Conservation (phyloP, 2,888 invertebrate genomes). For the Microctonus brassicae region DNA sequence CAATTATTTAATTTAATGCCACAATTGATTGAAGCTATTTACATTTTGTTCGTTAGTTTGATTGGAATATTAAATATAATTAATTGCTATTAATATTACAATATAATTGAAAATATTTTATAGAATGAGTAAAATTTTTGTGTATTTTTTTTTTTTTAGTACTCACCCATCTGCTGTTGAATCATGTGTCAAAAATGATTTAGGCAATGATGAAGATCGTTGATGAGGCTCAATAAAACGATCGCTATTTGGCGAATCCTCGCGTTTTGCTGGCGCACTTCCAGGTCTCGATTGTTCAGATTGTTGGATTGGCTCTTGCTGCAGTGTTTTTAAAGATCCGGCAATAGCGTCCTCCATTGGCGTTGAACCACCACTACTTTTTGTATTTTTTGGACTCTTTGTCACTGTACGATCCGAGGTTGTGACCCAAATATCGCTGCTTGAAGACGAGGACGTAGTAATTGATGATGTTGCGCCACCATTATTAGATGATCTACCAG, state of each 20-base stretch:
- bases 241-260: slow-evolving; percentile 52
- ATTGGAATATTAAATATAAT: no score
- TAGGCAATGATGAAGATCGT: slow-evolving; percentile 70
- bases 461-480: slow-evolving; percentile 60
- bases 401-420: slow-evolving; percentile 71
- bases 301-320: slow-evolving; percentile 63
- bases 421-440: slow-evolving; percentile 73
- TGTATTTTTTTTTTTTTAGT: background rate
- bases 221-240: slow-evolving; percentile 66
- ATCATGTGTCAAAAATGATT: slow-evolving; percentile 70
- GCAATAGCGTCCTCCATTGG: slow-evolving; percentile 70
- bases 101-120: no score
- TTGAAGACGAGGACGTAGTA: slow-evolving; percentile 72
- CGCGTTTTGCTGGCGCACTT: slow-evolving; percentile 71
- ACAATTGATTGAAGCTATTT: no score
- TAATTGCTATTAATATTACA: no score
- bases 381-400: slow-evolving; percentile 70
- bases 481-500: slow-evolving; percentile 55
- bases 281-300: slow-evolving; percentile 71
- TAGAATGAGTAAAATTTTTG: no score
- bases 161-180: slow-evolving; percentile 58
- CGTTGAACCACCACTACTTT: slow-evolving; percentile 72
- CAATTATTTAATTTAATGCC: no score
- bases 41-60: no score
- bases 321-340: slow-evolving; percentile 56